These are phyloP conservation scores for Bilobella aurantiaca DNA, from an alignment of 1,140 invertebrate genomes.

Conservation along the genomic window DNA sequence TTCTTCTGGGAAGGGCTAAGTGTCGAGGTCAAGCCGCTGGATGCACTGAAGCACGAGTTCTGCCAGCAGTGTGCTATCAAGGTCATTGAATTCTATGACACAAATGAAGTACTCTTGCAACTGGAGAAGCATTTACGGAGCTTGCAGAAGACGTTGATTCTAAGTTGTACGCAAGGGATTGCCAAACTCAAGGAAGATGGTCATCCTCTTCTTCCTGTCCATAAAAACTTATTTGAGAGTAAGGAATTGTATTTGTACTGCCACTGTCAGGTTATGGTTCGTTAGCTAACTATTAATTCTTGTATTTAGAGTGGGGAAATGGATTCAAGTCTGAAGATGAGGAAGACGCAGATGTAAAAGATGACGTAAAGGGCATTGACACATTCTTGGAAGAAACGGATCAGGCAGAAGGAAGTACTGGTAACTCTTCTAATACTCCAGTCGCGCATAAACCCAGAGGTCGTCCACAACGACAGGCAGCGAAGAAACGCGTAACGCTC, in stretches of 20 bases:
- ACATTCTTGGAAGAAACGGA: no score
- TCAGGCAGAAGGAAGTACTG: no score
- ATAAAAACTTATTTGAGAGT: background rate
- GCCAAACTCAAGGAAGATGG: background rate
- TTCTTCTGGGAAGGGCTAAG: constrained; percentile 15
- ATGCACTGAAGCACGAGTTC: background rate
- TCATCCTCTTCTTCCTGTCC: background rate
- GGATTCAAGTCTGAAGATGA: no score
- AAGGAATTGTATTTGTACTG: no score
- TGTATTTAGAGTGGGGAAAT: background rate
- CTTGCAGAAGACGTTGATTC: background rate
- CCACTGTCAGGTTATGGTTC: no score
- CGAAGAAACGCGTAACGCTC: no score
- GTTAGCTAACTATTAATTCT: background rate
- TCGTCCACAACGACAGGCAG: no score
- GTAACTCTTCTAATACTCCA: no score
- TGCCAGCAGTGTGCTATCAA: constrained; percentile 4
- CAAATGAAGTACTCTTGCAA: constrained; percentile 5
- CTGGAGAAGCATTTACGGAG: background rate
- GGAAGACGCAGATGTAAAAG: no score
- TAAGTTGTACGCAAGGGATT: background rate
- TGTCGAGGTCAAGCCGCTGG: constrained; percentile 17
- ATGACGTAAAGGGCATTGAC: no score
- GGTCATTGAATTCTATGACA: constrained; percentile 13
- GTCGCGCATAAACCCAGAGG: no score